A percentile compares a stretch with the other conserved stretches of the same genome.
These are phyloP conservation scores for Coreoperca whiteheadi DNA, from an alignment of 2,113 vertebrate species.

Conservation along the genomic window DNA sequence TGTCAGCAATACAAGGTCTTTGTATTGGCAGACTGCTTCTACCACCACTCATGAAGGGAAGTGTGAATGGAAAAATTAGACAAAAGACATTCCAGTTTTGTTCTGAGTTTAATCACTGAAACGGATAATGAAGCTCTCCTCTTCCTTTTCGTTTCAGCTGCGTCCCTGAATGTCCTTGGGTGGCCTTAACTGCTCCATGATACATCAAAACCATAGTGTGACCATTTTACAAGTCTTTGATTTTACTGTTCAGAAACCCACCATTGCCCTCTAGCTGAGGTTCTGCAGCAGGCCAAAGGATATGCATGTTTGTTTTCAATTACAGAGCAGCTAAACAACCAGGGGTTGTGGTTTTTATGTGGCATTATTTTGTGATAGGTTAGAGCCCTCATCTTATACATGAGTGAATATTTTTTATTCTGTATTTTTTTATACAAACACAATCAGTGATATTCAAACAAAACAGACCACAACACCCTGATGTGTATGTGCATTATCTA, in stretches of 20 bases:
- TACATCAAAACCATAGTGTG: slow-evolving; percentile 60
- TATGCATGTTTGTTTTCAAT: slow-evolving; percentile 69
- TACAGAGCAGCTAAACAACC: slow-evolving; percentile 74
- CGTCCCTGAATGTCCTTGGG: slow-evolving; percentile 81
- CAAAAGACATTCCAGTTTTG: slow-evolving; percentile 75
- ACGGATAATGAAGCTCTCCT: slow-evolving; percentile 78
- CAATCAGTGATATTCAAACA: slow-evolving; percentile 70
- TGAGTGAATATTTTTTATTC: slow-evolving; percentile 34
- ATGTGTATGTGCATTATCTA: slow-evolving; percentile 69
- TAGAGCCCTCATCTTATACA: slow-evolving; percentile 62
- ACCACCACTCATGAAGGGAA: neutral
- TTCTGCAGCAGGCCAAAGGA: slow-evolving; percentile 74
- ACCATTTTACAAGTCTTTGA: slow-evolving; percentile 63
- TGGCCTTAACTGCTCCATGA: slow-evolving; percentile 67
- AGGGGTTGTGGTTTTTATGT: slow-evolving; percentile 61
- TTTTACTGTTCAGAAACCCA: slow-evolving; percentile 47
- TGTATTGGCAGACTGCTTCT: neutral
- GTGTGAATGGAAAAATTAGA: slow-evolving; percentile 25
- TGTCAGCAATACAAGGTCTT: neutral
- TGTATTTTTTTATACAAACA: slow-evolving; percentile 60
- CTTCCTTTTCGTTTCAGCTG: slow-evolving; percentile 76
- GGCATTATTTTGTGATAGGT: slow-evolving; percentile 64
- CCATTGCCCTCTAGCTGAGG: slow-evolving; percentile 49
- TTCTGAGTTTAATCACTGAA: slow-evolving; percentile 84
- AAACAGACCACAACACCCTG: slow-evolving; percentile 74